A percentile compares a stretch with the other conserved stretches of the same genome.
These are phyloP conservation scores for Daubentonia madagascariensis DNA, from an alignment of 2,113 vertebrate genomes.

Conservation along the genomic window DNA sequence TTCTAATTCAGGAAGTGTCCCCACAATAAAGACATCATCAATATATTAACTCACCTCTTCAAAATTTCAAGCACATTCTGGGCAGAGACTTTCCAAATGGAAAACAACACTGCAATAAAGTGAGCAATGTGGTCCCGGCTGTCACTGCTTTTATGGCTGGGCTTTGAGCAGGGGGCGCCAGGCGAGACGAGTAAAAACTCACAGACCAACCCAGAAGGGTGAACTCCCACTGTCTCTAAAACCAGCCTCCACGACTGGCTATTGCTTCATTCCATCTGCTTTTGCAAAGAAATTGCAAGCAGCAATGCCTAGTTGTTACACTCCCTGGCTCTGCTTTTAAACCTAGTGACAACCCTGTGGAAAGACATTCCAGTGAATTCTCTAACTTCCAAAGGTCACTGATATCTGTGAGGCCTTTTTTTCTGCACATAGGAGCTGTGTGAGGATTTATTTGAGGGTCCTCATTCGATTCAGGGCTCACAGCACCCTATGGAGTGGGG, in stretches of 20 bases:
- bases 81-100: background rate
- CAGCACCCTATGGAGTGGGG: accelerated
- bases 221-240: accelerated
- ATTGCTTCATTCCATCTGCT: background rate
- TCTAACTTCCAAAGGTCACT: background rate
- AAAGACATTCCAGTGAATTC: background rate
- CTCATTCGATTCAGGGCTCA: background rate
- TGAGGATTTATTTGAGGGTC: background rate
- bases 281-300: background rate
- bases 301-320: accelerated
- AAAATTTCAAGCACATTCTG: background rate
- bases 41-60: slow-evolving; percentile 27
- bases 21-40: slow-evolving; percentile 49
- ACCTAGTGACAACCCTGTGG: accelerated
- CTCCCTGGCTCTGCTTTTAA: background rate
- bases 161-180: background rate
- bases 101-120: background rate
- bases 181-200: accelerated
- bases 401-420: no score
- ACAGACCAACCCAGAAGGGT: background rate
- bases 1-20: slow-evolving; percentile 46
- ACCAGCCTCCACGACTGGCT: background rate
- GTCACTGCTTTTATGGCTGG: background rate
- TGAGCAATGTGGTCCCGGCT: background rate
- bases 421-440: background rate